Base-by-base conservation (phyloP, 2,888 invertebrate genomes). In the Pseudanteris insignis region DNA sequence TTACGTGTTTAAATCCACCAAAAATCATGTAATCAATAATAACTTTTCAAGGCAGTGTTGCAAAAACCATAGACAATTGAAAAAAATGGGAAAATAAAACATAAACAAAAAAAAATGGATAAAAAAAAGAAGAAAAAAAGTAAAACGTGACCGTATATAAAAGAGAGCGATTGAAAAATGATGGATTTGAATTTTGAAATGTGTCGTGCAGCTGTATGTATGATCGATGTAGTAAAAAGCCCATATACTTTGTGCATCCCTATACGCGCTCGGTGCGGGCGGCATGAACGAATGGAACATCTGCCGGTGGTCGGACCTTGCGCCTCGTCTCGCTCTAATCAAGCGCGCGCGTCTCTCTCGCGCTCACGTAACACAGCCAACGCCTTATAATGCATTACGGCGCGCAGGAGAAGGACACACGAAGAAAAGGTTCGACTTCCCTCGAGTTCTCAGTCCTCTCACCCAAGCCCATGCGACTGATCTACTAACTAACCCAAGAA, bases 261-360 rank as follows among this genome's bases (percentile, higher is more conserved):
- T 55, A 38, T 41, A 40, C 44, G 59, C 25, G 44, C 36, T 36
- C 58, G 64, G 71, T 65, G 71, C 70, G 75, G 68, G 68, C 70
- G 71, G 70, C 65, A 68, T 70, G 43, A 66, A 71, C 73, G 74
- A 73, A 75, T 70, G 76, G 70, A 79, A 79, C 79, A 79, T 79
- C 79, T 79, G 79, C 77, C 76, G 68, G 69, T 73, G 73, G 71
- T 68, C 67, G 71, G 59, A 64, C 21, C 63, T 44, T 28, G 41
- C 59, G 4, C 14, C 33, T 36, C 18, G 15, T 60, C 60, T 48
- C 13, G 1, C 18, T 51, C 51, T 32, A 14, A 26, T 24, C 36
- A 6, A 3, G 1, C 9, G n/a, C 46, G 51, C 32, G 21, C 11
- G 32, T 53, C 28, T 36, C 53, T 9, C 51, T n/a, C 2, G 3